A percentile compares a stretch with the other conserved stretches of the same genome.
These are phyloP conservation scores for Pagrus major DNA, from an alignment of 2,113 vertebrate genomes.

Conservation along the genomic window DNA sequence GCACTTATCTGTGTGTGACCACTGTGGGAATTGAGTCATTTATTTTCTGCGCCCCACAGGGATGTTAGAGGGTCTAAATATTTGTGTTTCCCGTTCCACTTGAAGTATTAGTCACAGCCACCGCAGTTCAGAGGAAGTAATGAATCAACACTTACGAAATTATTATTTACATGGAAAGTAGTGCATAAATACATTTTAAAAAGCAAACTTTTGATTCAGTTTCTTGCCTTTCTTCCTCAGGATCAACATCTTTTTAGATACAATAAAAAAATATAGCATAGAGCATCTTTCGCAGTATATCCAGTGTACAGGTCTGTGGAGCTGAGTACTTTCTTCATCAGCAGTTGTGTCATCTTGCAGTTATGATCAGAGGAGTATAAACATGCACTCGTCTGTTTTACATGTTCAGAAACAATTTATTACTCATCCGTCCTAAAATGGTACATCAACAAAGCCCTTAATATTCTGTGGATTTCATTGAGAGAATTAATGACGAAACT, in stretches of 20 bases:
- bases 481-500: conserved; percentile 17
- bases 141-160: conserved; percentile 34
- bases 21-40: conserved; percentile 53
- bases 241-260: background rate
- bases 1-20: conserved; percentile 42
- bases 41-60: conserved; percentile 11
- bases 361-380: conserved; percentile 50
- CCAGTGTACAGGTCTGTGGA: background rate
- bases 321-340: background rate
- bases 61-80: conserved; percentile 59
- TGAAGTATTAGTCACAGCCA: conserved; percentile 55
- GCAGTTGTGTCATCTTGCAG: conserved; percentile 46
- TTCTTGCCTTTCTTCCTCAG: background rate
- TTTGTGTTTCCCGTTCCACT: conserved; percentile 58
- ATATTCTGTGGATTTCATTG: conserved; percentile 35
- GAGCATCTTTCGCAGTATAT: background rate
- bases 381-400: conserved; percentile 46
- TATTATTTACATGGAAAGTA: background rate
- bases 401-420: conserved; percentile 39
- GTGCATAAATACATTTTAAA: background rate
- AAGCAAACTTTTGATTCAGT: background rate
- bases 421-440: conserved; percentile 44
- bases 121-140: conserved; percentile 29
- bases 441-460: conserved; percentile 25
- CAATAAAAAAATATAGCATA: background rate